A percentile compares a stretch with the other conserved stretches of the same genome.
Conservation (phyloP, 2,113 vertebrate genomes). For the Zonotrichia leucophrys region DNA sequence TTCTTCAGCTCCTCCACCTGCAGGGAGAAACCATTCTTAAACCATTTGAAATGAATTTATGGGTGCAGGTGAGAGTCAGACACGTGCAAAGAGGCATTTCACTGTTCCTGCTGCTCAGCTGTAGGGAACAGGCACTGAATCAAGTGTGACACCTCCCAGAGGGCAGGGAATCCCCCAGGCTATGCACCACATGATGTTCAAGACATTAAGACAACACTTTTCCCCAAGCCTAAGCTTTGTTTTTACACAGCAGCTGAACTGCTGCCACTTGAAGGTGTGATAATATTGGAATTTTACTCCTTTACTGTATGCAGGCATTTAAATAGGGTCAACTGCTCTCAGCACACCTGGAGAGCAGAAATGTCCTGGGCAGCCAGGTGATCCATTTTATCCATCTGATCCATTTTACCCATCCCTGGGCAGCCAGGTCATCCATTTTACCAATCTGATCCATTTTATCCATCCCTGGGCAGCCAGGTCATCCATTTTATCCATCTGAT, state of each 20-base stretch:
- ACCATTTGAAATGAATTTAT: not conserved
- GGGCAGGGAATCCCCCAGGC: not conserved
- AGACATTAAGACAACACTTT: not conserved
- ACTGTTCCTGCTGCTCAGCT: not conserved
- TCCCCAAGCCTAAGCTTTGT: not conserved
- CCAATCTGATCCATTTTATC: conserved; percentile 94
- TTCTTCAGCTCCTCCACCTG: conserved; percentile 90
- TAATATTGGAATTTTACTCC: not conserved
- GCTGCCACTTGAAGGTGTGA: not conserved
- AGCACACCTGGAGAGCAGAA: not conserved
- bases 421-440: conserved; percentile 77
- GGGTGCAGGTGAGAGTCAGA: not conserved
- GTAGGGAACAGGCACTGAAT: not conserved
- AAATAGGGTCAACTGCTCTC: not conserved
- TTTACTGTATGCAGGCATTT: not conserved
- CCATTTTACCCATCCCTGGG: conserved; percentile 90
- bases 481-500: conserved; percentile 89
- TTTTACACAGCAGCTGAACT: not conserved
- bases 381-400: conserved; percentile 84
- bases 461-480: too few species aligned
- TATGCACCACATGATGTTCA: rapidly evolving
- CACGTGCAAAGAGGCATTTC: not conserved
- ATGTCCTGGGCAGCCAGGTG: conserved; percentile 54
- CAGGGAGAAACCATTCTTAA: not conserved
- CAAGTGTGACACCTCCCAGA: not conserved